Evolutionary conservation across 2,113 vertebrate species (phyloP).

Genomic region (Chauna torquata): DNA sequence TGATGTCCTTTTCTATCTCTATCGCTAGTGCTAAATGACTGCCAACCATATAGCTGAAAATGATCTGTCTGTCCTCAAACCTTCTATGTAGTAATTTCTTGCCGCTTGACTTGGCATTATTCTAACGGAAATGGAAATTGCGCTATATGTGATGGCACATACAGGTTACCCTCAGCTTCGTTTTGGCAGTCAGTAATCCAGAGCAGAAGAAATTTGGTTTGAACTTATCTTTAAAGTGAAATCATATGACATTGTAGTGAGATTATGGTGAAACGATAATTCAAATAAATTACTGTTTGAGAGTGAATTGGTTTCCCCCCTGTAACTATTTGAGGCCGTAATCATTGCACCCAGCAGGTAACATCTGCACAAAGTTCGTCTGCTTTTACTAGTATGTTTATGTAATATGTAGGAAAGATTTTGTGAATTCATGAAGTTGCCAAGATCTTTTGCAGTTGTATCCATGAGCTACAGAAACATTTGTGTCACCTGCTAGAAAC

Average conservation of each 20-base stretch:
- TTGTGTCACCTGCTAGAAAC: background rate
- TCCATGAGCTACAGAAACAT: background rate
- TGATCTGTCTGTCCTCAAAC: background rate
- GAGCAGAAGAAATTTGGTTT: background rate
- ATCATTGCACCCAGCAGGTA: background rate
- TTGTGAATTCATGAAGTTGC: background rate
- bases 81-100: background rate
- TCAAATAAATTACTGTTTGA: background rate
- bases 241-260: background rate
- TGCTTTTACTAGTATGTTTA: background rate
- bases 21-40: background rate
- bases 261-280: background rate
- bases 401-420: background rate
- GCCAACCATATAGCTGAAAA: background rate
- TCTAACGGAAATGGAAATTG: background rate
- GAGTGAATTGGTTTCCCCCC: background rate
- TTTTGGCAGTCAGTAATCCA: background rate
- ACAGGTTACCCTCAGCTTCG: background rate
- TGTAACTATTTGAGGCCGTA: background rate
- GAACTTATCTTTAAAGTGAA: background rate
- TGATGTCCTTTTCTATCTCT: background rate
- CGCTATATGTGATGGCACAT: background rate
- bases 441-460: background rate
- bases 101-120: background rate
- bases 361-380: background rate